A percentile compares a stretch with the other conserved stretches of the same genome.
phyloP scores from a whole-genome alignment of 2,888 invertebrate species.

The Drosophila mercatorum region DNA sequence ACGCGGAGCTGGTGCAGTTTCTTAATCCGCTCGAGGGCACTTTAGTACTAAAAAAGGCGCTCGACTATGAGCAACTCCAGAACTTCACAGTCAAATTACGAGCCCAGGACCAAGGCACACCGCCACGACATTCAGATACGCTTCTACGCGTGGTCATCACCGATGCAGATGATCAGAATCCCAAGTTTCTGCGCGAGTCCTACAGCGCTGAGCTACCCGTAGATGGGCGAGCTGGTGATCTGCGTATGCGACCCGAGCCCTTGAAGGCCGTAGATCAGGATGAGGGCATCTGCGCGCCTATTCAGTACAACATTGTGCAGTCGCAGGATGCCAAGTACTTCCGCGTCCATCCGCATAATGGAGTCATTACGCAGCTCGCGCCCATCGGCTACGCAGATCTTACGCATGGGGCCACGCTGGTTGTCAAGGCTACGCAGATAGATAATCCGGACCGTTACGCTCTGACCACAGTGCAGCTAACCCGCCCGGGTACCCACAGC shows the following conservation, averaged over 20 bases:
- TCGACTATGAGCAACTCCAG: conserved; percentile 92
- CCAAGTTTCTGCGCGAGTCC: conserved; percentile 90
- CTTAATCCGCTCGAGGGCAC: conserved; percentile 94
- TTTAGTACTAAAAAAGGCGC: conserved; percentile 90
- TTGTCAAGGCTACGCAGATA: conserved; percentile 92
- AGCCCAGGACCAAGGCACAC: conserved; percentile 92
- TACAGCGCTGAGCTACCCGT: conserved; percentile 90
- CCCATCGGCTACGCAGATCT: conserved; percentile 85
- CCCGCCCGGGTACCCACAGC: conserved; percentile 85
- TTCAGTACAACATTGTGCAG: conserved; percentile 84
- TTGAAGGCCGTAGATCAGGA: conserved; percentile 92
- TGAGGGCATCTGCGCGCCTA: conserved; percentile 84
- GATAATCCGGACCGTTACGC: conserved; percentile 96
- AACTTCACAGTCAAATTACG: conserved; percentile 91
- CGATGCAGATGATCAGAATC: conserved; percentile 97
- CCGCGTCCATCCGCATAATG: conserved; percentile 83
- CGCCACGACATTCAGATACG: conserved; percentile 91
- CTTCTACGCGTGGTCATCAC: conserved; percentile 91
- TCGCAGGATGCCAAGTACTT: conserved; percentile 84
- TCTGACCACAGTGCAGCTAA: conserved; percentile 91
- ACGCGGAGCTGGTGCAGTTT: conserved; percentile 93
- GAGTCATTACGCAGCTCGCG: conserved; percentile 81
- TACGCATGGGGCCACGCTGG: conserved; percentile 90
- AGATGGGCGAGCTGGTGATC: conserved; percentile 85
- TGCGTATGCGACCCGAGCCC: conserved; percentile 89